Conservation (phyloP, 2,888 invertebrate species). For the Sycophila texana region DNA sequence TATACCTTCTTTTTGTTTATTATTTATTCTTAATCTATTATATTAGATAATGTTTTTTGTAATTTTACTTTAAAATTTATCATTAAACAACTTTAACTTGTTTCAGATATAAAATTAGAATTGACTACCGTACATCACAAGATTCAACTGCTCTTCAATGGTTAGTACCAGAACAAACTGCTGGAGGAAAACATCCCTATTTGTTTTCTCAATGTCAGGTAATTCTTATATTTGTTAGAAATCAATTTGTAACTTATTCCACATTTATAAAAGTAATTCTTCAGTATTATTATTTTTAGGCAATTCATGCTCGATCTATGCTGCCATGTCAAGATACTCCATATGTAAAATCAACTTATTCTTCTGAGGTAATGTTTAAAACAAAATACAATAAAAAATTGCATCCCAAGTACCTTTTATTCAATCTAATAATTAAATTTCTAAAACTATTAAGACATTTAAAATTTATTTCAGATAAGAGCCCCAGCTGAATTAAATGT, state of each 20-base stretch:
- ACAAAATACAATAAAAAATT: neutral
- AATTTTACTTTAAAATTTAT: neutral
- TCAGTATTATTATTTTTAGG: slow-evolving; percentile 76
- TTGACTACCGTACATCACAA: slow-evolving; percentile 87
- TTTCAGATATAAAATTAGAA: slow-evolving; percentile 78
- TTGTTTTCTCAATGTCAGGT: slow-evolving; percentile 90
- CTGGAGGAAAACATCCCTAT: slow-evolving; percentile 90
- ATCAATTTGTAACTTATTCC: neutral
- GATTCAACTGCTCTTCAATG: slow-evolving; percentile 92
- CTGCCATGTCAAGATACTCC: slow-evolving; percentile 96
- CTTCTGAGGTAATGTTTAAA: slow-evolving; percentile 55
- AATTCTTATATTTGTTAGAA: slow-evolving; percentile 54
- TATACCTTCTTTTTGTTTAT: slow-evolving; percentile 17
- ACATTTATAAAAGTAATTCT: too few relatives aligned
- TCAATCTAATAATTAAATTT: neutral
- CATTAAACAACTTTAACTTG: slow-evolving; percentile 45
- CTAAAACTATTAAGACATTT: neutral
- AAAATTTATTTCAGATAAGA: slow-evolving; percentile 77
- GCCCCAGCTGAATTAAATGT: slow-evolving; percentile 87
- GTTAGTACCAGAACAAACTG: slow-evolving; percentile 90
- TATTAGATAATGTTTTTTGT: slow-evolving; percentile 7
- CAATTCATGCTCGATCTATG: slow-evolving; percentile 92
- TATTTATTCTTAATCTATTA: neutral
- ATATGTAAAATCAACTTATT: slow-evolving; percentile 84
- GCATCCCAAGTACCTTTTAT: too few relatives aligned